These are phyloP conservation scores for Pseudolycoriella hygida DNA, from an alignment of 2,888 invertebrate genomes.

Conservation along the genomic window DNA sequence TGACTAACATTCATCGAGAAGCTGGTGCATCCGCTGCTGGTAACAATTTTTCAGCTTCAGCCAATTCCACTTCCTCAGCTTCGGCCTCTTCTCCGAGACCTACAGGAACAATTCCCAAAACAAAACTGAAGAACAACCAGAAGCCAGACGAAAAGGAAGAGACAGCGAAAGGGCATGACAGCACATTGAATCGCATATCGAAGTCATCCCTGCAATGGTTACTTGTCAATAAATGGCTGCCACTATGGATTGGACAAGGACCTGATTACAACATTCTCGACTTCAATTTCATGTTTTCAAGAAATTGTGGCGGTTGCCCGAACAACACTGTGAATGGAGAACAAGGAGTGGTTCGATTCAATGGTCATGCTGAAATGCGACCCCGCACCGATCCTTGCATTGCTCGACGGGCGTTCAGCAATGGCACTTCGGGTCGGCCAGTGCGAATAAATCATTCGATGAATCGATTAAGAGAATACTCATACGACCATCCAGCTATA, in stretches of 20 bases:
- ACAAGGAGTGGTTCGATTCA: constrained; percentile 26
- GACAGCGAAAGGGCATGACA: constrained; percentile 15
- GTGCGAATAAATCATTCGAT: not conserved
- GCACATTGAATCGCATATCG: constrained; percentile 33
- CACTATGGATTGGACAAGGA: constrained; percentile 40
- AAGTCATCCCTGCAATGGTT: constrained; percentile 47
- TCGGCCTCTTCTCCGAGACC: constrained; percentile 1
- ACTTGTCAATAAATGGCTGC: constrained; percentile 46
- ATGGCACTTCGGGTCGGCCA: not conserved
- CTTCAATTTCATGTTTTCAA: constrained; percentile 31
- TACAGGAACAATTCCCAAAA: constrained; percentile 12
- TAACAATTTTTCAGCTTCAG: not conserved
- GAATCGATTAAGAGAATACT: not conserved
- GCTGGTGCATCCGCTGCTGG: constrained; percentile 12
- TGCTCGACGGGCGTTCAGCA: constrained; percentile 3
- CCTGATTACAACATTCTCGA: constrained; percentile 33
- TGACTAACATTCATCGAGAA: constrained; percentile 27
- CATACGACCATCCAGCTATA: not conserved
- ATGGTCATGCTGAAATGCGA: constrained; percentile 21
- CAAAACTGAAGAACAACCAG: constrained; percentile 8
- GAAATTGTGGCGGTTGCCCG: constrained; percentile 27
- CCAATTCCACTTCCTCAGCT: constrained; percentile 1
- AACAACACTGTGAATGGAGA: constrained; percentile 18
- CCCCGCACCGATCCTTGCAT: constrained; percentile 13
- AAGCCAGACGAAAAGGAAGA: not conserved